These are phyloP conservation scores for Acanthisitta chloris DNA, from an alignment of 2,113 vertebrate species.

Conservation along the genomic window DNA sequence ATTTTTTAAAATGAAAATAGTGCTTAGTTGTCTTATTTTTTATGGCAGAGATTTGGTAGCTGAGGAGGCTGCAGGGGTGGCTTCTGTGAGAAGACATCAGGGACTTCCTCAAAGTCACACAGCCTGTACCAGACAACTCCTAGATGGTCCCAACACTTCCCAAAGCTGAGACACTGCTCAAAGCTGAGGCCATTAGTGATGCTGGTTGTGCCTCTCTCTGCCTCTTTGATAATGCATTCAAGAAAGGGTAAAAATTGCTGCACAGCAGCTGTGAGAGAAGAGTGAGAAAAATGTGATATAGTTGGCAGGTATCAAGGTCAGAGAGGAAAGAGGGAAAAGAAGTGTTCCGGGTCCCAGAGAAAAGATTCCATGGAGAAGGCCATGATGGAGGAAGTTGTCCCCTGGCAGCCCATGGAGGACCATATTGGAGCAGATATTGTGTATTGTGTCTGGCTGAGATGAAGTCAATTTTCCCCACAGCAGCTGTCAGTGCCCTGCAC, in stretches of 20 bases:
- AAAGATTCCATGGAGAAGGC: neutral
- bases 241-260: neutral
- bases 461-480: neutral
- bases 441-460: neutral
- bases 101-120: accelerated
- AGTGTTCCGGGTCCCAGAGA: accelerated
- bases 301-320: neutral
- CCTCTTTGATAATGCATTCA: neutral
- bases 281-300: neutral
- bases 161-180: neutral
- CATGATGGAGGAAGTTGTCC: neutral
- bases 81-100: neutral
- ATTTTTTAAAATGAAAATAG: neutral
- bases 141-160: accelerated
- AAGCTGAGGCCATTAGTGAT: neutral
- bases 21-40: neutral
- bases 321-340: neutral
- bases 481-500: neutral
- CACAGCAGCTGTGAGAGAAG: neutral
- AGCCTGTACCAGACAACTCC: neutral
- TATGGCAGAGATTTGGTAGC: neutral
- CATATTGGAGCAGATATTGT: accelerated
- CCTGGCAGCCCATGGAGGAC: neutral
- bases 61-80: accelerated
- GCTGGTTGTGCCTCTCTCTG: neutral